These are phyloP conservation scores for Liodrosophila aerea DNA, from an alignment of 2,888 invertebrate species.

Conservation along the genomic window DNA sequence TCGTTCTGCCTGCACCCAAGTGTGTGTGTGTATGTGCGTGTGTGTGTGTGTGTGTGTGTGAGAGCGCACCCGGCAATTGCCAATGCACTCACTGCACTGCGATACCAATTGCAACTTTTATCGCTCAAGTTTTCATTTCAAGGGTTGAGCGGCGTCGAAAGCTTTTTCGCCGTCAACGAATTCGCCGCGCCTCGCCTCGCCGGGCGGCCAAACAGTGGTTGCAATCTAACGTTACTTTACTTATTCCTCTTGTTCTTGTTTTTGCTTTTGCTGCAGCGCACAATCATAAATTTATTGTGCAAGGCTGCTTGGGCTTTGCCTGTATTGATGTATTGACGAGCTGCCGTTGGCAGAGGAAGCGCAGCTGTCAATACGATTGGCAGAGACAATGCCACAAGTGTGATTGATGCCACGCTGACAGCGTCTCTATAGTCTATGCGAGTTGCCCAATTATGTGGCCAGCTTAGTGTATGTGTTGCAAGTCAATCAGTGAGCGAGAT, in stretches of 20 bases:
- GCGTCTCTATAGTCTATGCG: neutral
- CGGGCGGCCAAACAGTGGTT: conserved; percentile 31
- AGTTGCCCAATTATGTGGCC: conserved; percentile 24
- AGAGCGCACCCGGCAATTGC: conserved; percentile 3
- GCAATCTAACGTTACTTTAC: conserved; percentile 43
- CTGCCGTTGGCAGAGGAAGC: conserved; percentile 1
- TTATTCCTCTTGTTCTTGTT: conserved; percentile 13
- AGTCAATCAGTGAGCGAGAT: neutral
- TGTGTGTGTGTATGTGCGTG: neutral
- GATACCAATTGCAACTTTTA: neutral
- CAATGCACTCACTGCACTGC: neutral
- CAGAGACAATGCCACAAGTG: conserved; percentile 42
- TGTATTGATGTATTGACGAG: conserved; percentile 32
- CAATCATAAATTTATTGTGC: conserved; percentile 75
- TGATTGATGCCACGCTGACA: conserved; percentile 21
- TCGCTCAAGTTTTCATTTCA: neutral
- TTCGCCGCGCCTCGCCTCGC: conserved; percentile 28
- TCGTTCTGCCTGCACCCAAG: conserved; percentile 11
- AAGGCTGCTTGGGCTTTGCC: conserved; percentile 48
- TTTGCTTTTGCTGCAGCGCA: conserved; percentile 38
- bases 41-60: conserved; percentile 1
- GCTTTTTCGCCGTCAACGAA: conserved; percentile 39
- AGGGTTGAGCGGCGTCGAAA: conserved; percentile 2
- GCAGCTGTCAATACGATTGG: conserved; percentile 17
- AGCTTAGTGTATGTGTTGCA: neutral